Evolutionary conservation across 2,113 vertebrate species (phyloP), one percentile per base, ranked within the genome.

Genomic region (Pterophyllum scalare): DNA sequence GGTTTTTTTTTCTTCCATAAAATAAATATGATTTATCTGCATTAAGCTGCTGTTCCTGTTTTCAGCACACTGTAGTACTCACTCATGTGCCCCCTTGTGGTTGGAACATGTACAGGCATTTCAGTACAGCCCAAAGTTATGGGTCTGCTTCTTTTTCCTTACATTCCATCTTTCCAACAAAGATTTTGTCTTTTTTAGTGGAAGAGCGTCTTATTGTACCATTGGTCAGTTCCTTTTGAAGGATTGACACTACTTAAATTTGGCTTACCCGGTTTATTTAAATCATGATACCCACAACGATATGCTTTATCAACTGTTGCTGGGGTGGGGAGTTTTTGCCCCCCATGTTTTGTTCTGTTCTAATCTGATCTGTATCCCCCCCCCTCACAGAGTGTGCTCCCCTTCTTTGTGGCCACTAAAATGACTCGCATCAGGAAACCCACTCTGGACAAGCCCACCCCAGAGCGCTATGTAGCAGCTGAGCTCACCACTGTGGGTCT

Each of bases 331-430:
- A 67, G 14, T 26, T 5, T 40, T 26, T 26, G 17, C 19, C 7
- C 19, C 7, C 35, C 33, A 40, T 59, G 14, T 33, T 60, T 57
- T 11, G 2, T 7, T 64, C 15, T 24, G 22, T 46, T 56, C 14
- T 28, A 24, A 64, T n/a, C 12, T 46, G 0, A 24, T 14, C 10
- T 28, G n/a, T 3, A 0, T 2, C 2, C 3, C 17, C 59, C 6
- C 8, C 35, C 59, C 7, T 13, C 65, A 5, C 92, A 99, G 98
- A 98, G 97, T 3, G 96, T 99, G 79, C 90, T 98, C 12, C 98
- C 98, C 0, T 98, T 94, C 94, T 98, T 85, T 0, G 97, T 99
- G 77, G 97, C 92, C 62, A 99, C 98, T 2, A 99, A 99, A 90
- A 87, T 99, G 96, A 94, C 96, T 26, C 97, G 95, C 56, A 96